Base-by-base conservation (phyloP, 64 coral and sea anemone genomes). In the Acropora yongei region DNA sequence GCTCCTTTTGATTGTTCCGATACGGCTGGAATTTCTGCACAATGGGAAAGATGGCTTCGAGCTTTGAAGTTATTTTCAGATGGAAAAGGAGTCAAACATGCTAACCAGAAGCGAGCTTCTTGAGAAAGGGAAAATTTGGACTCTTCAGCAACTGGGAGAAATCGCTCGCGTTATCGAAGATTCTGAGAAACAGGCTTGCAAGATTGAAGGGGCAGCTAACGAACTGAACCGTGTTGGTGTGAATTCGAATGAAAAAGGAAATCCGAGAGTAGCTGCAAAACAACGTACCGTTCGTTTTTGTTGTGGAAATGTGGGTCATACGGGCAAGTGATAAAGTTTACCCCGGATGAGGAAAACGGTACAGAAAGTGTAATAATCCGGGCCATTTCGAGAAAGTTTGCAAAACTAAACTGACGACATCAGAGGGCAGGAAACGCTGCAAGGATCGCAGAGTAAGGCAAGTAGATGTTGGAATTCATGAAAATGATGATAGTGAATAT, bases 1-100 rank as follows among this genome's bases (percentile, higher is more conserved):
- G 17, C 10, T 10, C 71, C 72, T 9, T 89, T 89, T 20, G 75
- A 89, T 44, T 90, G 88, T 65, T 80, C 88, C 18, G 87, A 89
- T 44, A 78, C 87, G 78, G 76, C 75, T 76, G 87, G 75, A 47
- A 89, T 89, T 57, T 60, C 53, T 3, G 75, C 57, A 79, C 74
- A 75, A 1, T 78, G 51, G 30, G 30, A 30, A 30, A 30, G 30
- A 30, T 30, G 30, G 30, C 30, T 30, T 30, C 30, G 30, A 30
- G 30, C 30, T 30, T 30, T 30, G 0, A 30, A 30, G 30, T 30
- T 30, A 30, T 30, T 30, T 30, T 30, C 30, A 30, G 30, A 30
- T 30, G 30, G 30, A 30, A 30, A 30, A 30, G 30, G 30, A 30
- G 30, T 30, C 30, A 30, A 30, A 30, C 30, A 30, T 30, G 30